phyloP scores from a whole-genome alignment of 23 tunicate genomes.

The Ciona savignyi region DNA sequence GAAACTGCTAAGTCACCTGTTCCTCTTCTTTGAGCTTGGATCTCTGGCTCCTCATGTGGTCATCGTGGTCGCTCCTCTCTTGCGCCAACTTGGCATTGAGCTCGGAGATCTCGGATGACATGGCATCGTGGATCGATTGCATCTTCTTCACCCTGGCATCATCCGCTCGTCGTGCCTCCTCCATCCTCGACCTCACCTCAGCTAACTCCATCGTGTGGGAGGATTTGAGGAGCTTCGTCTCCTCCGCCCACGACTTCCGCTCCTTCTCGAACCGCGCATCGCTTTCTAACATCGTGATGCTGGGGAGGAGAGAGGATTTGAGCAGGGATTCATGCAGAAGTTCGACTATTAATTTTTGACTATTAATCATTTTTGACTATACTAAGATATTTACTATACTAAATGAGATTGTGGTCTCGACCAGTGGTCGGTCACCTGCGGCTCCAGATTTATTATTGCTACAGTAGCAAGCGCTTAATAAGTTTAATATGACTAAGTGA shows the following conservation, averaged over 20 bases:
- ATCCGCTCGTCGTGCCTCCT: conserved; percentile 19
- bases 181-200: conserved; percentile 23
- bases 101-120: conserved; percentile 45
- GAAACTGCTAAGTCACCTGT: conserved; percentile 16
- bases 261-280: conserved; percentile 38
- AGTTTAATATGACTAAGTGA: no score
- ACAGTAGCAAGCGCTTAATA: no score
- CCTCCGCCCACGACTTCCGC: conserved; percentile 27
- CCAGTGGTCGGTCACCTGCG: no score
- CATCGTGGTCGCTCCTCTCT: conserved; percentile 57
- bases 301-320: conserved; percentile 1
- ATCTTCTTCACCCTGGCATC: conserved; percentile 35
- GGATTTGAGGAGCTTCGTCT: conserved; percentile 19
- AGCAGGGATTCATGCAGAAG: no score
- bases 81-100: conserved; percentile 37
- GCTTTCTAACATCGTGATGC: conserved; percentile 19
- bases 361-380: no score
- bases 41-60: conserved; percentile 23
- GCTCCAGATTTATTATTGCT: no score
- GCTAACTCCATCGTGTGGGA: conserved; percentile 16
- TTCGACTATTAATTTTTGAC: no score
- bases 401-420: background rate
- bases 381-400: background rate
- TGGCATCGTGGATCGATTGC: conserved; percentile 18
- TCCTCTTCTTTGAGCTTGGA: conserved; percentile 57